These are phyloP conservation scores for Sturnira hondurensis DNA, from an alignment of 2,113 vertebrate genomes.

Conservation along the genomic window DNA sequence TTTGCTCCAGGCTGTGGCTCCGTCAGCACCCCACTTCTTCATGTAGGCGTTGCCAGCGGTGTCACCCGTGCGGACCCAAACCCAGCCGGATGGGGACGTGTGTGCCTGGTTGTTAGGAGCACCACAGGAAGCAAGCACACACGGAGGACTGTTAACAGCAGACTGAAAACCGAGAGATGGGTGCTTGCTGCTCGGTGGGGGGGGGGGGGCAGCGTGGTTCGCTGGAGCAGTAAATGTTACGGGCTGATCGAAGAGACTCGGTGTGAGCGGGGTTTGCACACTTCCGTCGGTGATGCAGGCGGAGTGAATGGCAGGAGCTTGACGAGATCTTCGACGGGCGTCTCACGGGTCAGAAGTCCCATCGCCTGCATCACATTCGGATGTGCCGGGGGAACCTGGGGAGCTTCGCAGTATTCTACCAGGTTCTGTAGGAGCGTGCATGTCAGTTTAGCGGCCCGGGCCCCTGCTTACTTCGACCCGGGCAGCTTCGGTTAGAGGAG, in stretches of 20 bases:
- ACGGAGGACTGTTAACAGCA: not conserved
- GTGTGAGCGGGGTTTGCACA: not conserved
- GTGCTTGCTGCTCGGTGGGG: not conserved
- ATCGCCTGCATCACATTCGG: not conserved
- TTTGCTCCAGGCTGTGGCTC: not conserved
- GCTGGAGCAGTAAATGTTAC: not conserved
- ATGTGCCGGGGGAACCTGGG: not conserved
- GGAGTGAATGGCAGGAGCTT: not conserved
- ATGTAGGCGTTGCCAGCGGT: not conserved
- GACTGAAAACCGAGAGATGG: not conserved
- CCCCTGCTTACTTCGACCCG: not conserved
- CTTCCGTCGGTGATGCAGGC: not conserved
- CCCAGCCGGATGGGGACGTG: not conserved
- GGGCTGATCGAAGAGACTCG: not conserved
- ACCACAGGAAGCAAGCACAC: not conserved
- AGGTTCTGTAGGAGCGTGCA: not conserved
- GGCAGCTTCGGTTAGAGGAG: not conserved
- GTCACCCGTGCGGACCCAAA: not conserved
- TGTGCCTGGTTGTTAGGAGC: not conserved
- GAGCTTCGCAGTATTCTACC: not conserved
- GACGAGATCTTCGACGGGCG: not conserved
- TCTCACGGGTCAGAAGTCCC: not conserved
- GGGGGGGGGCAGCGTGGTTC: not conserved
- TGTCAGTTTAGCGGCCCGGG: not conserved
- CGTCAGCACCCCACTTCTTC: not conserved